Evolutionary conservation across 2,113 vertebrate genomes (phyloP), one percentile per base, ranked within the genome.

Genomic region (Leptobrachium leishanense): DNA sequence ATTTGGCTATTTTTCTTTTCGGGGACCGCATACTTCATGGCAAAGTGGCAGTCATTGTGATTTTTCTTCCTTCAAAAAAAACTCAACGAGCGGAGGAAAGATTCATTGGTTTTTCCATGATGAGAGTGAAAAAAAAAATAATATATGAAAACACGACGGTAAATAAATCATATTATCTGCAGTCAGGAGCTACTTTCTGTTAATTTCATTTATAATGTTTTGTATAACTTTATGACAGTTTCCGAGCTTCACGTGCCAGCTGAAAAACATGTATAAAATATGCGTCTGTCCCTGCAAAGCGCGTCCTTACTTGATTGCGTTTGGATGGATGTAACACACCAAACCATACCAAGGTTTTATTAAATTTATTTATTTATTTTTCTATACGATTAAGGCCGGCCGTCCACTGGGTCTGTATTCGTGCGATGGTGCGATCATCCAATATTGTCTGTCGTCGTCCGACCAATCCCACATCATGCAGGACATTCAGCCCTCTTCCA

Each of bases 61-160:
- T 9, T 63, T 42, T 68, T 43, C n/a, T 42, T 41, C 40, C 65
- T 43, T 40, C 44, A 6, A 39, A 59, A 59, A 43, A 69, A 43
- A 39, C 43, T 8, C 20, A 70, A 12, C 9, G 10, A 71, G 39
- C 8, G 11, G 2, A 15, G 2, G 7, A 42, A 69, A 42, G 68
- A 79, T 63, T 41, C 64, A 72, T 78, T 78, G 68, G 8, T 42
- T 78, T 78, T 42, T 31, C 20, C 43, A 62, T 46, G 12, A 63
- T 12, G 41, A 63, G 76, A 70, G 57, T 41, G 15, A 70, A 46
- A 67, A 59, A 68, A 55, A 72, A 53, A 44, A 54, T 53, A 72
- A 15, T 41, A 74, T 46, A 44, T 10, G 31, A 39, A n/a, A 10
- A 63, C 6, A 42, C 20, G 12, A 43, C 72, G 10, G 6, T 31